These are phyloP conservation scores for Hemitrygon akajei DNA, from an alignment of 2,797 vertebrate species.

Conservation along the genomic window DNA sequence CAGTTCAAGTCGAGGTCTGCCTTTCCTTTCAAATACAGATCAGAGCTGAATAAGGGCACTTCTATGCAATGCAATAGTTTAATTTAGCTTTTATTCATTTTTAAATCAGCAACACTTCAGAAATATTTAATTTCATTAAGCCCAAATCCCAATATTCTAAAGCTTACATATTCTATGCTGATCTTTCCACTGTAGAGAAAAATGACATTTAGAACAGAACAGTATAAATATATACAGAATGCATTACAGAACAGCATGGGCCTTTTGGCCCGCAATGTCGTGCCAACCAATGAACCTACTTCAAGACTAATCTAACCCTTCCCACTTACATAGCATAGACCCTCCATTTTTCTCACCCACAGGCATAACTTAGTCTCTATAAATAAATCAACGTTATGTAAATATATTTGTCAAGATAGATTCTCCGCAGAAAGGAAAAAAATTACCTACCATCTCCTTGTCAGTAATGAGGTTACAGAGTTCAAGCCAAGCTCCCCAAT, in stretches of 20 bases:
- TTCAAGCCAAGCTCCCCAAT: slow-evolving; percentile 97
- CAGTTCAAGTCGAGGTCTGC: not conserved
- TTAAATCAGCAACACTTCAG: not conserved
- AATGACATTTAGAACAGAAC: too few relatives aligned
- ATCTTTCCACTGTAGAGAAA: slow-evolving; percentile 45
- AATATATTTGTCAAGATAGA: slow-evolving; percentile 38
- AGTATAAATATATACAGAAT: too few relatives aligned
- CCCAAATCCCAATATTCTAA: not conserved
- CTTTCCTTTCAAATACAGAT: not conserved
- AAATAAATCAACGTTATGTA: too few relatives aligned
- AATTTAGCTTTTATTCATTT: not conserved
- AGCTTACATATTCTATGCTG: not conserved
- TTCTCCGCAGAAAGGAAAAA: slow-evolving; percentile 20
- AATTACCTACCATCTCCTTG: slow-evolving; percentile 78
- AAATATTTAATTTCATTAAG: not conserved
- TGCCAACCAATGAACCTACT: too few relatives aligned
- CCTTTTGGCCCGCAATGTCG: too few relatives aligned
- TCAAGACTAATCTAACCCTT: too few relatives aligned
- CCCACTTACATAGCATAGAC: too few relatives aligned
- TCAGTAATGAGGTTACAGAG: slow-evolving; percentile 96
- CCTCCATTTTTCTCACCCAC: too few relatives aligned
- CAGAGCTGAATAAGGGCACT: not conserved
- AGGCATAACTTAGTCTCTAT: too few relatives aligned
- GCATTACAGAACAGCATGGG: too few relatives aligned
- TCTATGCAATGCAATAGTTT: not conserved